Conservation (phyloP, 2,888 invertebrate species). For the Diogma glabrata region DNA sequence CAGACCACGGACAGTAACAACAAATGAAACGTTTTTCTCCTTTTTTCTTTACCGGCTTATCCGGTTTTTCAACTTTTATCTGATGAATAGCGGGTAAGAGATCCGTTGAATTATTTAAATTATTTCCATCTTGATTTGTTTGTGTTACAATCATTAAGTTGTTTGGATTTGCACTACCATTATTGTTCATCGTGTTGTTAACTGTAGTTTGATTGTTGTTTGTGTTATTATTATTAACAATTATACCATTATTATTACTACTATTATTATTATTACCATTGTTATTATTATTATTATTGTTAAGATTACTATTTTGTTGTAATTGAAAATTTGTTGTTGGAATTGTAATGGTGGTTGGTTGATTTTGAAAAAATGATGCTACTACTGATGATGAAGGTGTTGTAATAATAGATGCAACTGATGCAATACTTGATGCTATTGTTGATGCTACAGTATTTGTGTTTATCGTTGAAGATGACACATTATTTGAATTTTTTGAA, state of each 20-base stretch:
- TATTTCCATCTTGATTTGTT: slow-evolving; percentile 24
- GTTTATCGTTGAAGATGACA: slow-evolving; percentile 34
- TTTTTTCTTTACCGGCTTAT: slow-evolving; percentile 5
- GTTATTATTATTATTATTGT: not conserved
- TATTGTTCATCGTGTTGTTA: not conserved
- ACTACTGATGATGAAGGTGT: slow-evolving; percentile 23
- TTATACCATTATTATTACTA: not conserved
- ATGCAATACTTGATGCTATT: slow-evolving; percentile 38
- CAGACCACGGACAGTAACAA: slow-evolving; percentile 85
- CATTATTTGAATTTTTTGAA: slow-evolving; percentile 25
- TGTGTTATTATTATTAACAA: not conserved
- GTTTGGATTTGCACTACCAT: not conserved
- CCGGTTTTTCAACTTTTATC: slow-evolving; percentile 4
- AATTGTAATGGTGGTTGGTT: slow-evolving; percentile 35
- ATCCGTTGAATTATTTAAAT: slow-evolving; percentile 11
- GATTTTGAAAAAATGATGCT: slow-evolving; percentile 21
- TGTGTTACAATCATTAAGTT: slow-evolving; percentile 22
- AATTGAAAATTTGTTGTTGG: slow-evolving; percentile 4
- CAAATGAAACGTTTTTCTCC: slow-evolving; percentile 69
- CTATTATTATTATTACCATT: slow-evolving; percentile 2
- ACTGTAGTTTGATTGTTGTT: not conserved
- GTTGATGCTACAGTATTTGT: slow-evolving; percentile 31
- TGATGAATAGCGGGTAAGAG: slow-evolving; percentile 19
- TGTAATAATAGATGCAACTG: slow-evolving; percentile 41
- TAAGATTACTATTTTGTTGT: not conserved